Percentiles rank a stretch among this genome's conserved stretches.
phyloP scores from a whole-genome alignment of 2,888 invertebrate genomes.

The Arrhopalites spinosus region DNA sequence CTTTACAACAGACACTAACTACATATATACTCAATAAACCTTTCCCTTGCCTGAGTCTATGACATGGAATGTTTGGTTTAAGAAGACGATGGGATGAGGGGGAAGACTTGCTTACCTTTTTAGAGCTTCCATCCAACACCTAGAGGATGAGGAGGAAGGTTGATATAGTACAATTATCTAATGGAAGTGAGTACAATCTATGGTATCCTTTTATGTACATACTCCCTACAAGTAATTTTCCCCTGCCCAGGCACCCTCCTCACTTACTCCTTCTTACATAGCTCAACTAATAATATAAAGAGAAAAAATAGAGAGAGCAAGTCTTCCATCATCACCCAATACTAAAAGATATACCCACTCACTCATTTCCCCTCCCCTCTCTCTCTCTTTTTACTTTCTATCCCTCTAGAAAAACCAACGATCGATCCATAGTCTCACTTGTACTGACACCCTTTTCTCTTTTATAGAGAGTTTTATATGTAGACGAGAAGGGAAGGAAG shows the following conservation, averaged over 20 bases:
- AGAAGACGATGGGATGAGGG: too few species aligned
- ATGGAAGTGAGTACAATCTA: conserved; percentile 4
- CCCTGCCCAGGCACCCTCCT: background rate
- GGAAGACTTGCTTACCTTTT: background rate
- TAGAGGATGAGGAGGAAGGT: background rate
- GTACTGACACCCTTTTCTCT: background rate
- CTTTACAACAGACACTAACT: background rate
- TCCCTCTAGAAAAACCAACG: background rate
- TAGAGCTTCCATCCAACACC: background rate
- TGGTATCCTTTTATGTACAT: background rate
- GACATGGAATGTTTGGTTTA: too few species aligned
- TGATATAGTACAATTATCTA: conserved; percentile 24
- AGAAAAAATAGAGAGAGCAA: background rate
- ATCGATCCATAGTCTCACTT: conserved; percentile 6
- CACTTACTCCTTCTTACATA: background rate
- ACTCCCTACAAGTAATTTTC: background rate
- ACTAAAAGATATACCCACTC: conserved; percentile 32
- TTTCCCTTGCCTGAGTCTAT: too few species aligned
- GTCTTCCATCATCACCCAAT: conserved; percentile 37
- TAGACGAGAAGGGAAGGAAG: too few species aligned
- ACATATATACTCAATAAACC: background rate
- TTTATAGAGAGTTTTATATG: too few species aligned
- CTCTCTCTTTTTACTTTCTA: too few species aligned
- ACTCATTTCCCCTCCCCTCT: conserved; percentile 22
- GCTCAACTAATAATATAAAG: background rate